Conservation (phyloP, 2,113 vertebrate genomes). For the Sinosuthora webbiana region DNA sequence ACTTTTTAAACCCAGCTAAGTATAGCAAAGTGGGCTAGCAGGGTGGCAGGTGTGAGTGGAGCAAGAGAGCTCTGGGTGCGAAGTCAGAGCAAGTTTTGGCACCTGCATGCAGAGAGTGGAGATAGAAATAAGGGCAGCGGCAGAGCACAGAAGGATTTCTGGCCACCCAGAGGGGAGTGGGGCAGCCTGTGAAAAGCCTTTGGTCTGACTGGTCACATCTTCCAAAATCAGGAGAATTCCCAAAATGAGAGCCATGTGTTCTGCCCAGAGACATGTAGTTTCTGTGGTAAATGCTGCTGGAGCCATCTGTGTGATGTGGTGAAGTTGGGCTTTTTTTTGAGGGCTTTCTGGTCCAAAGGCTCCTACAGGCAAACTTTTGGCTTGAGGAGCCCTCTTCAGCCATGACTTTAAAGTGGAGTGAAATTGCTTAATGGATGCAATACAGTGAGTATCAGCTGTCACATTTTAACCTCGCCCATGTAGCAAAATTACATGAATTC, state of each 20-base stretch:
- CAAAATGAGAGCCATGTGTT: not conserved
- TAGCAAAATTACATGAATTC: not conserved
- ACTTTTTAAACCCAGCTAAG: not conserved
- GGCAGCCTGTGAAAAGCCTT: not conserved
- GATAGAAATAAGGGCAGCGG: not conserved
- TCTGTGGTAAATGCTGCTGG: not conserved
- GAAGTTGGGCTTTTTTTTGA: not conserved
- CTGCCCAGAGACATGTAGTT: not conserved
- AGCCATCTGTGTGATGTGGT: not conserved
- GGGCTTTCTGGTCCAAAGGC: not conserved
- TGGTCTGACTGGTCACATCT: not conserved
- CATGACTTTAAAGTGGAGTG: not conserved
- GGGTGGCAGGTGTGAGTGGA: fast-evolving
- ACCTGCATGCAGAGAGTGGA: not conserved
- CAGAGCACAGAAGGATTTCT: not conserved
- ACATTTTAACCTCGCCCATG: fast-evolving
- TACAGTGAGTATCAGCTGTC: not conserved
- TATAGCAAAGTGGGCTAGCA: not conserved
- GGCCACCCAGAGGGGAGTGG: too few relatives aligned
- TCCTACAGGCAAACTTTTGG: not conserved
- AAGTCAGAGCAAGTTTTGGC: not conserved
- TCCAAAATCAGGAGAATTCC: not conserved
- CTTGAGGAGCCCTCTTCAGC: not conserved
- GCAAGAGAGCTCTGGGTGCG: not conserved
- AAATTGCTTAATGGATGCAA: not conserved